phyloP scores from a whole-genome alignment of 1,140 invertebrate species.

The Brachionus asplanchnoidis region DNA sequence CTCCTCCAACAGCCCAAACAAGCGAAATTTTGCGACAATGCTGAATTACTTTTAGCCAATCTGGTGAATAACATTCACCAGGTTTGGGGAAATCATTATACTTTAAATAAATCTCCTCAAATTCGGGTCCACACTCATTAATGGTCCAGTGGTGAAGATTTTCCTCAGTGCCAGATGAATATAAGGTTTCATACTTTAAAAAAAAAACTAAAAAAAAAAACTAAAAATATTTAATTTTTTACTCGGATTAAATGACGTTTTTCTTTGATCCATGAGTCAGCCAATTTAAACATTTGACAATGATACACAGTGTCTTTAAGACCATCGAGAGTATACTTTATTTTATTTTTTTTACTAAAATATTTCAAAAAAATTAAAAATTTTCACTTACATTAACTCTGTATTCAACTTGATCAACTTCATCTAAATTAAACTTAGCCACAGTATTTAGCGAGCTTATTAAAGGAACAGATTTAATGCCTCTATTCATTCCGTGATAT shows the following conservation, averaged over 20 bases:
- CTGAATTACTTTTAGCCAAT: not conserved
- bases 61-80: not conserved
- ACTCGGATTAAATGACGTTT: constrained; percentile 35
- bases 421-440: not conserved
- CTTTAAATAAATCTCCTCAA: not conserved
- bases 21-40: not conserved
- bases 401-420: constrained; percentile 15
- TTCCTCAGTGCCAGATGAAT: not conserved
- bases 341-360: too few species aligned
- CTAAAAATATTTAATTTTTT: not conserved
- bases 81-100: not conserved
- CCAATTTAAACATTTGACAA: constrained; percentile 26
- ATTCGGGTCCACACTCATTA: not conserved
- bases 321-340: not conserved
- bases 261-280: constrained; percentile 6
- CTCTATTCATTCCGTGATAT: constrained; percentile 21
- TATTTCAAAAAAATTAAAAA: too few species aligned
- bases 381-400: not conserved
- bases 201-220: too few species aligned
- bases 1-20: not conserved
- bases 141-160: constrained; percentile 11
- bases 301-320: not conserved
- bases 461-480: not conserved
- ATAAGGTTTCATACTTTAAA: constrained; percentile 32
- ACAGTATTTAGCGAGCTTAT: not conserved